Evolutionary conservation across 2,888 invertebrate species (phyloP).

Genomic region (Pyralis farinalis): DNA sequence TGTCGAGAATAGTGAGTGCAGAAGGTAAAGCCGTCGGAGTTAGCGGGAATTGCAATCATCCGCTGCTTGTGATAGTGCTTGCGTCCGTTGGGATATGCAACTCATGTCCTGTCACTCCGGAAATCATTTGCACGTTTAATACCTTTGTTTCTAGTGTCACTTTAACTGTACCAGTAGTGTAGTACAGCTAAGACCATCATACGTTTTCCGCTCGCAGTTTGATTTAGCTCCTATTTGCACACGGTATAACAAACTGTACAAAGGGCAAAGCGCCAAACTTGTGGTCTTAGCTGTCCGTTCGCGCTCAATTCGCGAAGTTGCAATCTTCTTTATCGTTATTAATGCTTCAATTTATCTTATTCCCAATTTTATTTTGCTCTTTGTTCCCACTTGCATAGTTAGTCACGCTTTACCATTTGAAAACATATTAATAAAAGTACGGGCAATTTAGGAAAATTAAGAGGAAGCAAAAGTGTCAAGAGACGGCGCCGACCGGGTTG

Average conservation of each 20-base stretch:
- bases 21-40: conserved; percentile 36
- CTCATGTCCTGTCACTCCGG: conserved; percentile 31
- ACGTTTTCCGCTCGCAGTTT: no score
- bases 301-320: conserved; percentile 14
- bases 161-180: conserved; percentile 25
- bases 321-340: conserved; percentile 11
- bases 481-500: conserved; percentile 67
- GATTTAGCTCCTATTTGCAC: no score
- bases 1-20: conserved; percentile 58
- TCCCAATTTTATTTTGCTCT: conserved; percentile 9
- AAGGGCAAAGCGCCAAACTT: no score
- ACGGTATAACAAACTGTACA: no score
- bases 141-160: conserved; percentile 48
- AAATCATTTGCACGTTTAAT: conserved; percentile 45
- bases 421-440: neutral
- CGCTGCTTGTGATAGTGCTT: conserved; percentile 48
- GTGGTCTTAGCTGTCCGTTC: no score
- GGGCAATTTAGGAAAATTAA: neutral
- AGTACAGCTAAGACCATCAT: no score
- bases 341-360: conserved; percentile 15
- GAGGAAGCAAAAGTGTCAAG: conserved; percentile 34
- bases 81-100: conserved; percentile 33
- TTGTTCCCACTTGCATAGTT: conserved; percentile 3
- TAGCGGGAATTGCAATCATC: conserved; percentile 24
- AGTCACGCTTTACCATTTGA: neutral